These are phyloP conservation scores for Eupithecia pulchellata DNA, from an alignment of 2,888 invertebrate species.

Conservation along the genomic window DNA sequence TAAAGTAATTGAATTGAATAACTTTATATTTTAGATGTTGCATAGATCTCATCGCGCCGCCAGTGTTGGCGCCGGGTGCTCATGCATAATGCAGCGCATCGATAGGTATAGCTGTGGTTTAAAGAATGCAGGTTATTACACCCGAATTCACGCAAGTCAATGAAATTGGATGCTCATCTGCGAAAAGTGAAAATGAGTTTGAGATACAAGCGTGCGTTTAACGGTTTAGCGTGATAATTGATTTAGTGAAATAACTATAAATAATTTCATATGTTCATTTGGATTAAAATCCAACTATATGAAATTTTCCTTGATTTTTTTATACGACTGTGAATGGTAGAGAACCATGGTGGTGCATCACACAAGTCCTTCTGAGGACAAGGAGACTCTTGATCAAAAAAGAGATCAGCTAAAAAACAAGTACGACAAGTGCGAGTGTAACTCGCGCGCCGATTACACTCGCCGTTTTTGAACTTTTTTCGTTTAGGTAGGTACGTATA, in stretches of 20 bases:
- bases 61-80: conserved; percentile 36
- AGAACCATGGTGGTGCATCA: too few relatives aligned
- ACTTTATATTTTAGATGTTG: neutral
- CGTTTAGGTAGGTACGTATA: too few relatives aligned
- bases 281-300: neutral
- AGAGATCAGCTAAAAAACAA: too few relatives aligned
- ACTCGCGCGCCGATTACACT: too few relatives aligned
- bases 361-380: too few relatives aligned
- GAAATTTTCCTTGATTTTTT: neutral
- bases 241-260: neutral
- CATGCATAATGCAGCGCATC: conserved; percentile 67
- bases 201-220: conserved; percentile 5
- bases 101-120: neutral
- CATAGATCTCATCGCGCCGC: neutral
- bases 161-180: conserved; percentile 52
- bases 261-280: neutral
- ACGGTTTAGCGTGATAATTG: neutral
- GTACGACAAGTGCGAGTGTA: too few relatives aligned
- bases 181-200: conserved; percentile 60
- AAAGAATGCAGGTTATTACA: conserved; percentile 72
- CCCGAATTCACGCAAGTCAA: conserved; percentile 71
- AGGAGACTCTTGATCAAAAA: too few relatives aligned
- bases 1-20: neutral
- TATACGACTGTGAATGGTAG: too few relatives aligned
- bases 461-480: too few relatives aligned